phyloP scores from a whole-genome alignment of 1,140 invertebrate genomes.

The Brachystomella parvula region DNA sequence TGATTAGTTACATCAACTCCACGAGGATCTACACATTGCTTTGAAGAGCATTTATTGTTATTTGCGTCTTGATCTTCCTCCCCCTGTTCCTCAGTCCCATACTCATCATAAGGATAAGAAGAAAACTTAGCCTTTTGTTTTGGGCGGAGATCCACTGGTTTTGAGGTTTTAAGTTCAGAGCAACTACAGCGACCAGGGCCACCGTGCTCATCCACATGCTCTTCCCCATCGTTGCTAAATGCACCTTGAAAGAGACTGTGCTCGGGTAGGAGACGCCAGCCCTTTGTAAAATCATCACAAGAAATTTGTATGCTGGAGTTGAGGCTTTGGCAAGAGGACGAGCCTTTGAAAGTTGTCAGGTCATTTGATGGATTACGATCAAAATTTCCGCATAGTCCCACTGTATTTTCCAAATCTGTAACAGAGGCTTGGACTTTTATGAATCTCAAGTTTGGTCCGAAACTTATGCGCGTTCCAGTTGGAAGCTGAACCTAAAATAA shows the following conservation, averaged over 20 bases:
- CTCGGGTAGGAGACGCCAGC: slow-evolving; percentile 32
- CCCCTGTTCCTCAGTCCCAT: slow-evolving; percentile 24
- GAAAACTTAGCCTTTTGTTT: slow-evolving; percentile 25
- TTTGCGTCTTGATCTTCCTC: slow-evolving; percentile 27
- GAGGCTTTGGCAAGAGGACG: slow-evolving; percentile 19
- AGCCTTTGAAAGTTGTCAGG: slow-evolving; percentile 28
- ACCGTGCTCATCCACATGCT: slow-evolving; percentile 16
- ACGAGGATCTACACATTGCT: slow-evolving; percentile 33
- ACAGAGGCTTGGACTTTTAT: slow-evolving; percentile 34
- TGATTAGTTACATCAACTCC: slow-evolving; percentile 35
- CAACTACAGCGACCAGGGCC: slow-evolving; percentile 37
- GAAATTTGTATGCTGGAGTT: slow-evolving; percentile 16
- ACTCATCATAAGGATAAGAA: slow-evolving; percentile 35
- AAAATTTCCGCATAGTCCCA: slow-evolving; percentile 35
- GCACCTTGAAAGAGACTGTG: slow-evolving; percentile 36
- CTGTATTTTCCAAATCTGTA: slow-evolving; percentile 34
- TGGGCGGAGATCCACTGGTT: slow-evolving; percentile 24
- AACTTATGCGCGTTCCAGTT: slow-evolving; percentile 32
- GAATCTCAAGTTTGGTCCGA: slow-evolving; percentile 36
- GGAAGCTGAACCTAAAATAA: slow-evolving; percentile 34
- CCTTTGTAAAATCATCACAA: slow-evolving; percentile 33
- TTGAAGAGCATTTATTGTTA: slow-evolving; percentile 26
- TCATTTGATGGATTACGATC: slow-evolving; percentile 32
- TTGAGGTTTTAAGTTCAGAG: slow-evolving; percentile 29
- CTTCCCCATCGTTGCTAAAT: slow-evolving; percentile 31